Base-by-base conservation (phyloP, 1,140 invertebrate genomes). In the Drosophila cardini region DNA sequence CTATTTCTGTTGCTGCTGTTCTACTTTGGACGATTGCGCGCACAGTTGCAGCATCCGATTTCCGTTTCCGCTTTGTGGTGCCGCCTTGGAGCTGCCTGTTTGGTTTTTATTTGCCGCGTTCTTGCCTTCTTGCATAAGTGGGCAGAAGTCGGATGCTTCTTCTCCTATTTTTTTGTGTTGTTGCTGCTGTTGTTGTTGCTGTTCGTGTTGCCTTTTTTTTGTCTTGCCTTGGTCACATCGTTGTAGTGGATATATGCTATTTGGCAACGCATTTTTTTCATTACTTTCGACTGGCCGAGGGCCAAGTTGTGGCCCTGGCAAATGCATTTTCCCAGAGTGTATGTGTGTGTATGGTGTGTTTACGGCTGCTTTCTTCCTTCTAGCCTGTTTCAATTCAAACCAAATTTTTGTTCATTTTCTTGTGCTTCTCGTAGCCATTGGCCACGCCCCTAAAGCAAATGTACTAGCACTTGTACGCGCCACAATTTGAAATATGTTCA, bases 1-100 rank as follows among this genome's bases (percentile, higher is more conserved):
- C 84, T 89, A 84, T 89, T 89, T 83, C 61, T 77, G 77, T 63
- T 64, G 58, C 71, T 65, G 26, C 68, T 75, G 48, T 70, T 52
- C 55, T 70, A 52, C 61, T 71, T 55, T 56, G 63, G 61, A 64
- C 67, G 73, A 76, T 72, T 76, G 73, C 73, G 62, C 71, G 72
- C 83, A 89, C 83, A 87, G 83, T 89, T 87, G 79, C 84, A 87
- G 84, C 71, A 84, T 87, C 84, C 84, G 84, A 87, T 87, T 87
- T 87, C 84, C 84, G 84, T 89, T 87, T 87, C 84, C 84, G 84
- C 61, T 89, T 80, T 87, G 84, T 67, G 84, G 84, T 80, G 84
- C 69, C 73, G 76, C 80, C 85, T 89, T 89, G 84, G 53, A 89
- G 72, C 69, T 86, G 83, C 62, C 78, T 75, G 64, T 83, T 82